phyloP scores from a whole-genome alignment of 2,888 invertebrate genomes.

The Scelioninae gen. 2 region DNA sequence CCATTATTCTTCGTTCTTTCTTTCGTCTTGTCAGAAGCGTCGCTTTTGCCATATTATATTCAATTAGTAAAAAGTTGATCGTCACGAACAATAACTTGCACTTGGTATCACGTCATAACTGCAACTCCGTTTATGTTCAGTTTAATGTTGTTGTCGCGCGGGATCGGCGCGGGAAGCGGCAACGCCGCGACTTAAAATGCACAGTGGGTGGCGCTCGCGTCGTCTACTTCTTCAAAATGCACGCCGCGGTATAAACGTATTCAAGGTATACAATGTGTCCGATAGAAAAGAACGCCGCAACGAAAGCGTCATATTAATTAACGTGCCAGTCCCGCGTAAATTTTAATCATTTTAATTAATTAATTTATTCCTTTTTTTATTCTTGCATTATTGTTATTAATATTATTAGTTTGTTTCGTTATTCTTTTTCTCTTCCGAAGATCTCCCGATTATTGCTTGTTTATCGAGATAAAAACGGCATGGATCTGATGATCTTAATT shows the following conservation, averaged over 20 bases:
- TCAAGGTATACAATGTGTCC: constrained; percentile 54
- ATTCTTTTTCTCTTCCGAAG: not conserved
- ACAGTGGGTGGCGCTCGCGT: constrained; percentile 49
- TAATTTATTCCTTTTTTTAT: not conserved
- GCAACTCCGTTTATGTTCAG: constrained; percentile 63
- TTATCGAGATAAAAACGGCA: constrained; percentile 3
- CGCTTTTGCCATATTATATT: constrained; percentile 63
- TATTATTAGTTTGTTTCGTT: not conserved
- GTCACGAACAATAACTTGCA: constrained; percentile 68
- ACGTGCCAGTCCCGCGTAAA: constrained; percentile 64
- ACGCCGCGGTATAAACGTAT: constrained; percentile 55
- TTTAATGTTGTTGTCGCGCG: constrained; percentile 11
- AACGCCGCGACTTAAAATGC: constrained; percentile 42
- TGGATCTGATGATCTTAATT: constrained; percentile 1
- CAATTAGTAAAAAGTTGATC: constrained; percentile 72
- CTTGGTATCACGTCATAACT: constrained; percentile 64
- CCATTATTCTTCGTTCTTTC: constrained; percentile 13
- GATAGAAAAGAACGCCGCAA: constrained; percentile 53
- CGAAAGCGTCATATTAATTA: constrained; percentile 44
- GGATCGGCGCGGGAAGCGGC: constrained; percentile 17
- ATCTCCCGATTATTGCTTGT: constrained; percentile 4
- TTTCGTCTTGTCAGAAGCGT: constrained; percentile 71
- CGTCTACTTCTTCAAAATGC: constrained; percentile 48
- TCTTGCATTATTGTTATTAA: not conserved
- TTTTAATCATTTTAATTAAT: not conserved